Conservation (phyloP, 2,113 vertebrate genomes). For the Gymnarchus niloticus region DNA sequence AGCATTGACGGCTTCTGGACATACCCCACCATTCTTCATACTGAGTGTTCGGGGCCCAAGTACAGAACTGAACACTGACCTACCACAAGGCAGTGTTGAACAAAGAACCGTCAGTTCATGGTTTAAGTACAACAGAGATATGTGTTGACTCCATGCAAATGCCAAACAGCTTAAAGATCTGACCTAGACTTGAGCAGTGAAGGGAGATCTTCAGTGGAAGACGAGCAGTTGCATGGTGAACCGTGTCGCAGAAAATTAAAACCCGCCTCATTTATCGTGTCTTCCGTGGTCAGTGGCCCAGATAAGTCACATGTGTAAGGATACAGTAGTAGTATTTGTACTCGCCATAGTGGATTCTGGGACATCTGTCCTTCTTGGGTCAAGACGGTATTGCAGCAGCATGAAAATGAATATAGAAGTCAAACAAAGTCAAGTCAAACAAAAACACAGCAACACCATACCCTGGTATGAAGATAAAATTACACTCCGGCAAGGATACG, state of each 20-base stretch:
- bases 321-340: constrained; percentile 1
- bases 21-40: neutral
- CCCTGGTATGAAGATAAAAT: neutral
- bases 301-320: neutral
- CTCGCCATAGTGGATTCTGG: neutral
- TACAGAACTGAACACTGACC: neutral
- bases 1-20: neutral
- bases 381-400: constrained; percentile 1
- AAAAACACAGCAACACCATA: neutral
- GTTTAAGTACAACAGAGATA: neutral
- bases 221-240: neutral
- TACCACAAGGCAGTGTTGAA: too few relatives aligned
- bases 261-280: neutral
- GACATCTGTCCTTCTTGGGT: neutral
- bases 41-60: neutral
- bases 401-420: neutral
- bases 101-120: neutral
- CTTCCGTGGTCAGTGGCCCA: neutral
- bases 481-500: neutral
- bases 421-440: constrained; percentile 5
- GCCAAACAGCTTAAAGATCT: neutral
- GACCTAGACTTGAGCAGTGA: neutral
- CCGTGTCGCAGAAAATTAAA: neutral
- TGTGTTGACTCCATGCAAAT: neutral
- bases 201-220: neutral